Base-by-base conservation (phyloP, 2,888 invertebrate species). In the Acanthosepion esculentum region DNA sequence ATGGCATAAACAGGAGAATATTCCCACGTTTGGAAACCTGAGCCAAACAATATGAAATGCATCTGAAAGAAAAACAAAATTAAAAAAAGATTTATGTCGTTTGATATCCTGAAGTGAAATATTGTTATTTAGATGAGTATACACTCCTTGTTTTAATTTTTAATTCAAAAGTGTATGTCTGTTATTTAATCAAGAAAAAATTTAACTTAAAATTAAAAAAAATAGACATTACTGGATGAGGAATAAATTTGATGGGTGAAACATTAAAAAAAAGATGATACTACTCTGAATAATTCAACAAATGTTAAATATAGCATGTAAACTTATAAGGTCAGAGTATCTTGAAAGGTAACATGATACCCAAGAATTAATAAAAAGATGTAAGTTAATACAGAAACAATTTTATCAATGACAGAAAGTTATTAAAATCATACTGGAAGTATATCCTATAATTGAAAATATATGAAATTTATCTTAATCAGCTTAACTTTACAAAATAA, bases 11-110 rank as follows among this genome's bases (percentile, higher is more conserved):
- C 98, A 0, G 99, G 99, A 97, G 99, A 99, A 97, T 99, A 99
- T 97, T 99, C 99, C 99, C 99, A 99, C 59, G 99, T 99, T 98
- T 99, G 99, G 95, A 99, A 98, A 12, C 99, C 99, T 94, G 96
- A 96, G 20, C 99, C 99, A 97, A 99, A 99, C 94, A 99, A 98
- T 98, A 98, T 97, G 98, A 98, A 98, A 96, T 98, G 98, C 94
- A 98, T 98, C 98, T 98, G 97, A 94, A 97, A 97, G 94, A 95
- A 93, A 92, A 92, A 29, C 41, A 91, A 91, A 20, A 91, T 23
- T 4, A 91, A 50, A 50, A 23, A 91, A 48, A 91, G 26, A 64
- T 64, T 64, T 26, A 50, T 50, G 50, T 50, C 8, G 0, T 4
- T 64, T 64, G 26, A 64, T 64, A 5, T 64, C 33, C 12, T n/a